Evolutionary conservation across 2,113 vertebrate genomes (phyloP), one percentile per base, ranked within the genome.

Genomic region (Pipa parva): DNA sequence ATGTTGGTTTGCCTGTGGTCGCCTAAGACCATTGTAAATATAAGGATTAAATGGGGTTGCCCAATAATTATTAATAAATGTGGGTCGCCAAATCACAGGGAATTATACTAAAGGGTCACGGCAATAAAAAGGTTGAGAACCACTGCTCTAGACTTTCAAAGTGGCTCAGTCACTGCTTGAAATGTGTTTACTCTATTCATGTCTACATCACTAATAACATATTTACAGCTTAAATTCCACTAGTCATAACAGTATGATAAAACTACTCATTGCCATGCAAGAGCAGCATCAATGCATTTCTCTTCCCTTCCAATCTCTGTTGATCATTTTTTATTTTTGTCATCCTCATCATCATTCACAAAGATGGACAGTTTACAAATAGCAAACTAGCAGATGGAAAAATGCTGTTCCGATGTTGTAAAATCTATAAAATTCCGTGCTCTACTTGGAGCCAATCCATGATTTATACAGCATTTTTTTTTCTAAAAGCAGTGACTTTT

Each of bases 251-350:
- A 22, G 45, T 42, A 68, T 58, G 50, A 62, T 67, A 39, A 45
- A 67, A 52, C 13, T 3, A n/a, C 39, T 63, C 29, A 48, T 57
- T 17, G n/a, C 58, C 37, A 57, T 37, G 65, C 63, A 50, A 63
- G 58, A 24, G 57, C 20, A 36, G 64, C 29, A 39, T 49, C n/a
- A n/a, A n/a, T n/a, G n/a, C n/a, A n/a, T n/a, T 36, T 66, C 58
- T 58, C 28, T 48, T 58, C 39, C 37, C 12, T 29, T 22, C 39
- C 31, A 46, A 15, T 58, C 56, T 66, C 46, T 66, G 62, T 50
- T 63, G 42, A 13, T 51, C n/a, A 68, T 63, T 73, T 39, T 63
- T 73, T 62, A 55, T 73, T 56, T n/a, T 50, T 68, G 37, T 24
- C 27, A 63, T 28, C 27, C 24, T 49, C 21, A 37, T 28, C 27